phyloP scores from a whole-genome alignment of 2,797 vertebrate genomes.

The Orientallactaga sibirica region DNA sequence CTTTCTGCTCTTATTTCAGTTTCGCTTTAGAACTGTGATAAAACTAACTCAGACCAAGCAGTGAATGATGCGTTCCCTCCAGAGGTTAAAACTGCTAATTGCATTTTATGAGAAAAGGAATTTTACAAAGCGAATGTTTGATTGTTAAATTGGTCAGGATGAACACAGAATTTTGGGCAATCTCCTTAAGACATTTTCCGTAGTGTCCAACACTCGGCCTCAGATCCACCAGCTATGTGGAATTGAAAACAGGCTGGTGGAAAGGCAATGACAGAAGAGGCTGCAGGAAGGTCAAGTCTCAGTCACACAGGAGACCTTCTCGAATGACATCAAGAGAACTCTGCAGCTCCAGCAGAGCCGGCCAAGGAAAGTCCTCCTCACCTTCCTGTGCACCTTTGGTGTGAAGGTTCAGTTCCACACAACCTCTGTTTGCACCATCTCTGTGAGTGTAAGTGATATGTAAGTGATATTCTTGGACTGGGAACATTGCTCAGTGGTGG shows the following conservation, averaged over 20 bases:
- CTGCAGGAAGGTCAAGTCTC: neutral
- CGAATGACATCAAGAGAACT: neutral
- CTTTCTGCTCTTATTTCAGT: neutral
- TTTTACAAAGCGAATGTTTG: slow-evolving; percentile 69
- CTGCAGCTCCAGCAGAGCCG: neutral
- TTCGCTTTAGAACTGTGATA: slow-evolving; percentile 37
- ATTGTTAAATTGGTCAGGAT: slow-evolving; percentile 72
- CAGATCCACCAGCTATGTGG: neutral
- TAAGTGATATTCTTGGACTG: neutral
- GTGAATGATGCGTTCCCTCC: slow-evolving; percentile 62
- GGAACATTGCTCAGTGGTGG: neutral
- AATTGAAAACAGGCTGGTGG: neutral
- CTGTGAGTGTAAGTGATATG: neutral
- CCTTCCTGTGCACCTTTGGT: neutral
- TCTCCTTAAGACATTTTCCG: slow-evolving; percentile 47
- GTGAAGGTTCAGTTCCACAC: neutral
- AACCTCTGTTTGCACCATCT: neutral
- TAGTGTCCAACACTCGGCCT: neutral
- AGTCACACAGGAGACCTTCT: neutral
- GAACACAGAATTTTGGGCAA: slow-evolving; percentile 51
- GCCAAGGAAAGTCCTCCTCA: neutral
- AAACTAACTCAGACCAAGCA: slow-evolving; percentile 46
- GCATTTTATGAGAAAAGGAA: slow-evolving; percentile 71
- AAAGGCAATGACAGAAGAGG: neutral
- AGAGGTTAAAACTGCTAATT: slow-evolving; percentile 70